Conservation (phyloP, 1,140 invertebrate species). For the Pollicipes pollicipes region DNA sequence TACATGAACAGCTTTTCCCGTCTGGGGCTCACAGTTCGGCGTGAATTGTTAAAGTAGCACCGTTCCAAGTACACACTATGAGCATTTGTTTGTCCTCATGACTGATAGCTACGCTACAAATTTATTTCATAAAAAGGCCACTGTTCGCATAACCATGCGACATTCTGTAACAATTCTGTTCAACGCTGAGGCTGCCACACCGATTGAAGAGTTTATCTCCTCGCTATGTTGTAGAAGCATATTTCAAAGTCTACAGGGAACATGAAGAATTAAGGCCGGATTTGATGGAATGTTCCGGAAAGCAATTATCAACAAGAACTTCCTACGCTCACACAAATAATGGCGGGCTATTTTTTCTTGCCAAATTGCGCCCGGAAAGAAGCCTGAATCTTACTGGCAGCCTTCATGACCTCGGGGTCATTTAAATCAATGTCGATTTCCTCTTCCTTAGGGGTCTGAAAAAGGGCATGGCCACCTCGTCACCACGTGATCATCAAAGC, state of each 20-base stretch:
- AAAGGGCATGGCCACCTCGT: too few relatives aligned
- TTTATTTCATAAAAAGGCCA: neutral
- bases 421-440: conserved; percentile 28
- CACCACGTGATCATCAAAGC: too few relatives aligned
- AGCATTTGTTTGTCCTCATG: too few relatives aligned
- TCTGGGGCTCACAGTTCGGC: too few relatives aligned
- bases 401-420: conserved; percentile 38
- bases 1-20: too few relatives aligned
- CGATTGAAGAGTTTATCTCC: too few relatives aligned
- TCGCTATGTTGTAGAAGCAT: neutral
- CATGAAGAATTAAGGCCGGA: neutral
- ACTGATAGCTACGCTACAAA: too few relatives aligned
- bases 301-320: neutral
- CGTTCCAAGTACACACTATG: too few relatives aligned
- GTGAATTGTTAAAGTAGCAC: too few relatives aligned
- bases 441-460: neutral
- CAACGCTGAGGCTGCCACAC: too few relatives aligned
- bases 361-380: conserved; percentile 37
- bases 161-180: too few relatives aligned
- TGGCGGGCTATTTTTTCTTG: neutral
- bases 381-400: conserved; percentile 47
- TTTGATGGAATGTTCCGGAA: neutral
- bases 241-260: neutral
- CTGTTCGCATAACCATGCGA: neutral
- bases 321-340: neutral